Evolutionary conservation across 2,888 invertebrate species (phyloP).

Genomic region (Ichneumoninae sp.): DNA sequence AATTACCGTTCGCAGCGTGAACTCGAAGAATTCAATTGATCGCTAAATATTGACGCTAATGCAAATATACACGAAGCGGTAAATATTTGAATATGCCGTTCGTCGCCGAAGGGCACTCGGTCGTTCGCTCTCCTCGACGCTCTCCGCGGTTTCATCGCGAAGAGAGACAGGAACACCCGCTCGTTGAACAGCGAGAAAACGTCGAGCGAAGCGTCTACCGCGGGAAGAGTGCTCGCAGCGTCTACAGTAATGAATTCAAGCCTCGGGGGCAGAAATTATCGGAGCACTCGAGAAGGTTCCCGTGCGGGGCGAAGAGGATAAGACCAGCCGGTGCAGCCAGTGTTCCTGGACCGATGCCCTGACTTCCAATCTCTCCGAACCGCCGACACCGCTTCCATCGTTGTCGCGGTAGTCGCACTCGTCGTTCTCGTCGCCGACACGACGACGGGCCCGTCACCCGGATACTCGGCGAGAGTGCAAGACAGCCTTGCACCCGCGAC

Average conservation of each 20-base stretch:
- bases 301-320: conserved; percentile 2
- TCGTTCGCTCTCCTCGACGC: conserved; percentile 13
- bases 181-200: conserved; percentile 35
- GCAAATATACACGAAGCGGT: conserved; percentile 35
- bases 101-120: conserved; percentile 40
- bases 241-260: conserved; percentile 71
- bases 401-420: conserved; percentile 39
- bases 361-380: conserved; percentile 67
- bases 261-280: conserved; percentile 69
- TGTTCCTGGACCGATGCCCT: conserved; percentile 66
- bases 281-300: conserved; percentile 64
- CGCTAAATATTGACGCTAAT: conserved; percentile 55
- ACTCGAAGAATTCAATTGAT: conserved; percentile 50
- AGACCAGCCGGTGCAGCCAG: conserved; percentile 33
- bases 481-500: conserved; percentile 40
- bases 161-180: background rate
- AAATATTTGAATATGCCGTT: conserved; percentile 53
- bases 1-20: background rate
- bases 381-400: conserved; percentile 61
- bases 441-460: conserved; percentile 25
- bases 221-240: conserved; percentile 61
- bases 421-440: conserved; percentile 34
- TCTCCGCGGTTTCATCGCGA: conserved; percentile 17
- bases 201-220: conserved; percentile 48
- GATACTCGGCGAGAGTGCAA: conserved; percentile 45